phyloP scores from a whole-genome alignment of 2,113 vertebrate species.

The Sitta europaea region DNA sequence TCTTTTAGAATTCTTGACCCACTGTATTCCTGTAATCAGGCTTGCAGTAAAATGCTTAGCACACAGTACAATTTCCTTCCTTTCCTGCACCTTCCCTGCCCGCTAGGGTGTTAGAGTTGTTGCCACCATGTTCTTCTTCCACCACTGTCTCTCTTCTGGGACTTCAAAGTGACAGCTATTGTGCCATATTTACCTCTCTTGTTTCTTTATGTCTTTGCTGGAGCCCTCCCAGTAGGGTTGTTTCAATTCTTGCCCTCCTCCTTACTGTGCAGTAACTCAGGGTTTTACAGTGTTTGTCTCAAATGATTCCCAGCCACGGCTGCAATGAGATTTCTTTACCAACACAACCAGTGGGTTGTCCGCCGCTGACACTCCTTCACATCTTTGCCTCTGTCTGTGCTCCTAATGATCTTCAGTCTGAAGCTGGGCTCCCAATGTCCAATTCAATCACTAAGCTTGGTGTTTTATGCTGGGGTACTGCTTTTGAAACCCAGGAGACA shows the following conservation, averaged over 20 bases:
- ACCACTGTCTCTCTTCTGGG: neutral
- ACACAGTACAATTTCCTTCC: conserved; percentile 24
- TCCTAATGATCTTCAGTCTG: neutral
- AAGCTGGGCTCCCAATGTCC: neutral
- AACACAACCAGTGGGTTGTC: neutral
- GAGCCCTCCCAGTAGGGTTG: neutral
- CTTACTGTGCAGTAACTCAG: neutral
- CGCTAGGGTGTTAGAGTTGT: neutral
- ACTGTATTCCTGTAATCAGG: neutral
- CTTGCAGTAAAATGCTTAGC: conserved; percentile 12
- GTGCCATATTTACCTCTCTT: neutral
- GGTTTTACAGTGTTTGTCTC: neutral
- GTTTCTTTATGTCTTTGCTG: neutral
- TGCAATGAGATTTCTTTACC: neutral
- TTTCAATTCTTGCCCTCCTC: neutral
- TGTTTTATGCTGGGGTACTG: neutral
- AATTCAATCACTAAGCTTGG: neutral
- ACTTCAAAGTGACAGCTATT: neutral
- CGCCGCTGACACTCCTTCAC: neutral
- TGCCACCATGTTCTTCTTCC: neutral
- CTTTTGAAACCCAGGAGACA: neutral
- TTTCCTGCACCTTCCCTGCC: neutral
- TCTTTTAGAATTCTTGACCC: neutral
- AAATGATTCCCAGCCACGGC: neutral
- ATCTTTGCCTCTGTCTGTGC: neutral